phyloP scores from a whole-genome alignment of 2,113 vertebrate genomes.

The Nyctibius bracteatus region DNA sequence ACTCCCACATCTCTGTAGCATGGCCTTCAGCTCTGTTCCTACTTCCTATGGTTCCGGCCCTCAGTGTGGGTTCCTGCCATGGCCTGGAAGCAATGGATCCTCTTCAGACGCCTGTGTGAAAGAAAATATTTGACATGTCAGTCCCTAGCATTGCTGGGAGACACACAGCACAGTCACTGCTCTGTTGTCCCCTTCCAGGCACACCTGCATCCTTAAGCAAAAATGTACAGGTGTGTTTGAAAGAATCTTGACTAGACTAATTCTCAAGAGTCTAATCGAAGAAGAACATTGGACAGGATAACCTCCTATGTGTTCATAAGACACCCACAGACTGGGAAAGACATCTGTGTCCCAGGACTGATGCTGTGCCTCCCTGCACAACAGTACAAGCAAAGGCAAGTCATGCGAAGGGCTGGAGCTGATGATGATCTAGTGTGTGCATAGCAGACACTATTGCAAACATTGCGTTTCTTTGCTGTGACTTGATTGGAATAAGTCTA shows the following conservation, averaged over 20 bases:
- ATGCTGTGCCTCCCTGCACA: neutral
- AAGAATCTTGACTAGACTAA: neutral
- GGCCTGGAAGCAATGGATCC: neutral
- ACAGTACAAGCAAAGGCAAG: neutral
- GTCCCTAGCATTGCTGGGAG: neutral
- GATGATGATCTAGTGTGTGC: neutral
- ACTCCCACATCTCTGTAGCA: neutral
- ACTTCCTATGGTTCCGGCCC: neutral
- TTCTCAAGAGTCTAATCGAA: neutral
- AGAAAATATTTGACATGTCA: neutral
- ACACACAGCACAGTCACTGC: neutral
- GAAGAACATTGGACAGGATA: neutral
- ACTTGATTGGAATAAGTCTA: neutral
- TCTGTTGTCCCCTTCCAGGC: neutral
- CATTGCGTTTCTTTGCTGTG: neutral
- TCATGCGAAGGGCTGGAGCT: neutral
- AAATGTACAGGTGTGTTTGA: neutral
- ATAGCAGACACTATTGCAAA: no score
- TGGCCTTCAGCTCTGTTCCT: neutral
- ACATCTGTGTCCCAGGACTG: fast-evolving
- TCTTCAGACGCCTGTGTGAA: neutral
- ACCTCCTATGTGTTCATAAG: neutral
- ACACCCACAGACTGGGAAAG: neutral
- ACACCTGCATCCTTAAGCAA: neutral
- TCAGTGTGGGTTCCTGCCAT: neutral